Evolutionary conservation across 2,113 vertebrate genomes (phyloP).

Genomic region (Pagrus major): DNA sequence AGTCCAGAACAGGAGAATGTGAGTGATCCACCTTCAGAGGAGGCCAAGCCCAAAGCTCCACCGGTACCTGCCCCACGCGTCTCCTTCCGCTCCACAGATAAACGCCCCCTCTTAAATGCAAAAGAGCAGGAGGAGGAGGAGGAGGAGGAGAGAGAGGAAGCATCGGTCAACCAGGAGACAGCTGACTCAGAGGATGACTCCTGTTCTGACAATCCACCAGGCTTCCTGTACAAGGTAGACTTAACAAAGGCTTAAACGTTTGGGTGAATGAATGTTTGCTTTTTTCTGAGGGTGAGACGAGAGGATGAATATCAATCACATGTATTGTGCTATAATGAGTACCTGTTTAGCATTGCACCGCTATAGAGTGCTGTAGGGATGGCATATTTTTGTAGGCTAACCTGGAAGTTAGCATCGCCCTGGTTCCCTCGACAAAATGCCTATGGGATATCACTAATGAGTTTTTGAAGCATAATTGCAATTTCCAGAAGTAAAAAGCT

Average conservation of each 20-base stretch:
- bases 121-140: constrained; percentile 16
- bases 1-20: constrained; percentile 36
- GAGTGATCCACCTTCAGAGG: constrained; percentile 5
- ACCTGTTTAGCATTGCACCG: not conserved
- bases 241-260: not conserved
- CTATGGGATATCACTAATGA: too few species aligned
- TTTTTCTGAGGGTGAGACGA: not conserved
- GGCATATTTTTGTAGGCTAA: too few species aligned
- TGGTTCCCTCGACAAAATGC: too few species aligned
- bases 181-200: constrained; percentile 28
- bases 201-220: constrained; percentile 56
- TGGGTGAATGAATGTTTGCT: not conserved
- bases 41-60: constrained; percentile 29
- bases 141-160: constrained; percentile 32
- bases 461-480: too few species aligned
- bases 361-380: too few species aligned
- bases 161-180: not conserved
- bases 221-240: constrained; percentile 77
- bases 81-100: constrained; percentile 57
- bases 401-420: too few species aligned
- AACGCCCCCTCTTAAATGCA: not conserved
- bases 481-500: too few species aligned
- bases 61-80: constrained; percentile 73
- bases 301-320: not conserved
- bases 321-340: not conserved